Base-by-base conservation (phyloP, 2,888 invertebrate species). In the Ormyrus rosae region DNA sequence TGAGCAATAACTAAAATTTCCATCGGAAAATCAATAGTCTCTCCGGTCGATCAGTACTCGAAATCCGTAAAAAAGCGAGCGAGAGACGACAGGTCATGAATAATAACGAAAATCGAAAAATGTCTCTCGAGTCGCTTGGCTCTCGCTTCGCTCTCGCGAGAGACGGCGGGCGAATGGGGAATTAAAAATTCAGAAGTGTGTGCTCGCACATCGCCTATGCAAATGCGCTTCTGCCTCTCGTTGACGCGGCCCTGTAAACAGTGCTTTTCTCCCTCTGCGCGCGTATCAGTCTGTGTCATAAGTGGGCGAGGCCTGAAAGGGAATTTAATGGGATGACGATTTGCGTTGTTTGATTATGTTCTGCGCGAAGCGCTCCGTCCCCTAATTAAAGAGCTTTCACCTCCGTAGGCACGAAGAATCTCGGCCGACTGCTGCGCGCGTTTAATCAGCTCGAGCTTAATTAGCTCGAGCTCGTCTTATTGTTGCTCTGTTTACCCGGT, bases 151-250 rank as follows among this genome's bases (percentile, higher is more conserved):
- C 34, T 34, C 34, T 34, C 34, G 34, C 48, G 13, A 48, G 50
- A 11, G 1, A 3, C 4, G 19, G 9, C n/a, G 7, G 13, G 48
- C 63, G 34, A 45, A 58, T 70, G 70, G 58, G 48, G 13, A 10
- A 56, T 61, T 71, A 71, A 60, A 19, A 50, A 71, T 71, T 71
- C 71, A 60, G 11, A 58, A 55, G 51, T 67, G 65, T 50, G 51
- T 65, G 19, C 53, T n/a, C 19, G 51, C 68, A 10, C 45, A 68
- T 68, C 68, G 11, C 8, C 53, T 53, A 53, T 68, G 68, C 53
- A 53, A 34, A 51, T 68, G 48, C 51, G 53, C 53, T 51, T 11
- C 34, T 11, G 19, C 11, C 55, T 61, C 19, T 7, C 53, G 34
- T 34, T 34, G 34, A 53, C 53, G 53, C 6, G 61, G 61, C 19